phyloP scores from a whole-genome alignment of 2,888 invertebrate genomes.

The Crocallis elinguaria region DNA sequence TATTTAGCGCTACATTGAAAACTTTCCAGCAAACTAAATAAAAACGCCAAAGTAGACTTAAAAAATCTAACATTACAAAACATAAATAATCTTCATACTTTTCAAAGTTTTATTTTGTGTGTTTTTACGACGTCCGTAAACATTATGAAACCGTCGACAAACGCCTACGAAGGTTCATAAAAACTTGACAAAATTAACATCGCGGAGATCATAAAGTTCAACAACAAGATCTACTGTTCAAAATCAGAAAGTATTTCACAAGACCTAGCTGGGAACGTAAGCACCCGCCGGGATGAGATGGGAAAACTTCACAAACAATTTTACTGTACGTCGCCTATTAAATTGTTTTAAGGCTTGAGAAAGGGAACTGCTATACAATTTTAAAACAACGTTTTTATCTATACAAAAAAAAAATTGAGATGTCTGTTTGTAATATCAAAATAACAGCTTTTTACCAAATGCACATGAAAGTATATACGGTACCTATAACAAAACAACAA shows the following conservation, averaged over 20 bases:
- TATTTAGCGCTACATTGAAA: background rate
- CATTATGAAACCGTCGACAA: slow-evolving; percentile 7
- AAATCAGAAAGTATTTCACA: slow-evolving; percentile 11
- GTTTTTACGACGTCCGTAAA: slow-evolving; percentile 12
- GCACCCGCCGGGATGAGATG: slow-evolving; percentile 29
- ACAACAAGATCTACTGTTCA: slow-evolving; percentile 2
- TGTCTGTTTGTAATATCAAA: too few relatives aligned
- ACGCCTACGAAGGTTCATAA: slow-evolving; percentile 5
- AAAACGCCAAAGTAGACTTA: background rate
- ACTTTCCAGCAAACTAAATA: background rate
- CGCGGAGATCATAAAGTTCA: slow-evolving; percentile 6
- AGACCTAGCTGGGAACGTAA: background rate
- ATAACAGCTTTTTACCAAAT: too few relatives aligned
- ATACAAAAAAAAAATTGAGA: too few relatives aligned
- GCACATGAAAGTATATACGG: too few relatives aligned
- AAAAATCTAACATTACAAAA: background rate
- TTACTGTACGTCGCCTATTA: background rate
- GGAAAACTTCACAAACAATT: slow-evolving; percentile 26
- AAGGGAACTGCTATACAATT: too few relatives aligned
- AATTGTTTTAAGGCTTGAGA: background rate
- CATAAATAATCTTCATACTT: slow-evolving; percentile 4
- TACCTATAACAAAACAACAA: too few relatives aligned
- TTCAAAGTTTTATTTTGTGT: slow-evolving; percentile 11
- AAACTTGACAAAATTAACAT: slow-evolving; percentile 20
- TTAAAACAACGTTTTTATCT: too few relatives aligned